Conservation (phyloP, 2,888 invertebrate species). For the Tetramorium bicarinatum region DNA sequence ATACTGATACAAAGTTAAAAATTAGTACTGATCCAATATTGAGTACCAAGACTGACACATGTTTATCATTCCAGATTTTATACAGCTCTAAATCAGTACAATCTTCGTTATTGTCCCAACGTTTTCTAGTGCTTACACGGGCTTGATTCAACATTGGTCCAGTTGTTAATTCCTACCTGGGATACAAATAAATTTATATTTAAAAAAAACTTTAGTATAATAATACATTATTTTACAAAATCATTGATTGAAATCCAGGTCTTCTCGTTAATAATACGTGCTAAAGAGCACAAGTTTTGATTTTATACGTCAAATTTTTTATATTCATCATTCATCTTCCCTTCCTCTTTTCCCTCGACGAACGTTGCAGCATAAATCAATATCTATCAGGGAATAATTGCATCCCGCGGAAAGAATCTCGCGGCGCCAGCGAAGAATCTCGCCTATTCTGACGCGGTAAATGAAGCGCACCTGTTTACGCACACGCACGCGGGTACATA, state of each 20-base stretch:
- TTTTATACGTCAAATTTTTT: not conserved
- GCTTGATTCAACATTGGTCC: no score
- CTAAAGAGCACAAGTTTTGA: not conserved
- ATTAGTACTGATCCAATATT: no score
- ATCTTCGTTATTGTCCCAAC: no score
- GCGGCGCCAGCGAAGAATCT: conserved; percentile 27
- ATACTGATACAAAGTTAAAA: no score
- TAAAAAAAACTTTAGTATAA: no score
- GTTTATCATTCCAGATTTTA: no score
- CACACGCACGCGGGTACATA: not conserved
- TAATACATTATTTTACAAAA: not conserved
- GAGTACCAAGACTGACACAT: no score
- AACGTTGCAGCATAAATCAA: conserved; percentile 33
- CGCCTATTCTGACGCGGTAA: conserved; percentile 32
- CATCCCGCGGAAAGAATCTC: conserved; percentile 32
- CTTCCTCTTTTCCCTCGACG: not conserved
- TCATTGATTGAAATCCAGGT: no score
- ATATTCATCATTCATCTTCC: not conserved
- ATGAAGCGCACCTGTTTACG: conserved; percentile 51
- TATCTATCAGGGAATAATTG: conserved; percentile 40
- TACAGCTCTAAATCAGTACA: no score
- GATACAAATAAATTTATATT: no score
- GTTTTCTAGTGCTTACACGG: no score
- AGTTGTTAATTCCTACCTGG: no score
- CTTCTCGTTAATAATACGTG: not conserved